Percentiles rank a stretch among this genome's conserved stretches.
Conservation (phyloP, 2,113 vertebrate genomes). For the Poeciliopsis prolifica region DNA sequence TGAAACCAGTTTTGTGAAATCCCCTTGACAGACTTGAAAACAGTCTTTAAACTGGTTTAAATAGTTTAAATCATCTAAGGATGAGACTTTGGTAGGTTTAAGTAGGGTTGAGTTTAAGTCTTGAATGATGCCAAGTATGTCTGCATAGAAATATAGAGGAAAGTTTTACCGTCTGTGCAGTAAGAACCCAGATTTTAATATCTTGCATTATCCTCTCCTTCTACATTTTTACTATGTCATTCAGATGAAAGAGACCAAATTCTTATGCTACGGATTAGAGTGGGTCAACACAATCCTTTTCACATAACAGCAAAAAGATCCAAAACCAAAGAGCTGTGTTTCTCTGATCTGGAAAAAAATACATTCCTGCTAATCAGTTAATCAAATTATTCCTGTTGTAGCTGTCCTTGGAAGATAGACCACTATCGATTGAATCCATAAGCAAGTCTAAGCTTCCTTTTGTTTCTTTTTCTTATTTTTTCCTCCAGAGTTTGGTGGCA, state of each 20-base stretch:
- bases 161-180: neutral
- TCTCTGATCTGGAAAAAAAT: slow-evolving; percentile 38
- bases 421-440: slow-evolving; percentile 22
- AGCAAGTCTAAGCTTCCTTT: slow-evolving; percentile 47
- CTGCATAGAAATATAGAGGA: neutral
- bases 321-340: slow-evolving; percentile 19
- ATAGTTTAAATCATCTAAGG: neutral
- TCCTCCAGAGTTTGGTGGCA: slow-evolving; percentile 84
- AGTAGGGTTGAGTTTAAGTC: neutral
- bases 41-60: too few relatives aligned
- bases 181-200: neutral
- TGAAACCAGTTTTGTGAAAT: neutral
- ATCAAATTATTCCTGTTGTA: slow-evolving; percentile 37
- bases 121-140: neutral
- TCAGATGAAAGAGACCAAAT: neutral
- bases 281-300: neutral
- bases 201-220: neutral
- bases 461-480: slow-evolving; percentile 54
- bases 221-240: neutral
- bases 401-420: slow-evolving; percentile 11
- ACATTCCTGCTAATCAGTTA: slow-evolving; percentile 22
- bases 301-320: neutral
- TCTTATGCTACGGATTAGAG: neutral
- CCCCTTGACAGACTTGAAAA: neutral
- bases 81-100: neutral